These are phyloP conservation scores for Neotoxoptera formosana DNA, from an alignment of 1,140 invertebrate species.

Conservation along the genomic window DNA sequence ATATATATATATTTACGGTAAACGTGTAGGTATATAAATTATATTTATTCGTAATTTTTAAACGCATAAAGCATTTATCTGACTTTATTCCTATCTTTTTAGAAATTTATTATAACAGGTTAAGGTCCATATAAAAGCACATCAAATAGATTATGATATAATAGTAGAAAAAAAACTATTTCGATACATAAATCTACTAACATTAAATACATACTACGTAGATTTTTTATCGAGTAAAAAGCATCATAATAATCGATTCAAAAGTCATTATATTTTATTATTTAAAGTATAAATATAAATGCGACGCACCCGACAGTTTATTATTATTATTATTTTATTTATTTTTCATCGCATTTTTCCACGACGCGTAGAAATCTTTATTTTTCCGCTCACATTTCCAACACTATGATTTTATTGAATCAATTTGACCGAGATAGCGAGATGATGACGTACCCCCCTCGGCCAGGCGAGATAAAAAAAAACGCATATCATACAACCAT, in stretches of 20 bases:
- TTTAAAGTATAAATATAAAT: neutral
- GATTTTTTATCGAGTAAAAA: neutral
- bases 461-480: neutral
- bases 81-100: neutral
- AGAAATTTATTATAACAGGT: neutral
- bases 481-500: neutral
- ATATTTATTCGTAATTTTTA: neutral
- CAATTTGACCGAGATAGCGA: neutral
- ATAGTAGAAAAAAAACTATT: neutral
- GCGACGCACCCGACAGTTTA: neutral
- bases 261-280: constrained; percentile 29
- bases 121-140: neutral
- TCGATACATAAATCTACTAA: neutral
- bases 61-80: neutral
- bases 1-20: neutral
- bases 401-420: neutral
- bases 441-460: neutral
- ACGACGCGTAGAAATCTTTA: neutral
- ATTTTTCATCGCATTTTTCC: neutral
- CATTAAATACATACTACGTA: neutral
- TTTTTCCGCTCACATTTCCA: neutral
- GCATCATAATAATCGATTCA: constrained; percentile 30
- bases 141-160: constrained; percentile 34
- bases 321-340: constrained; percentile 25
- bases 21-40: neutral